Evolutionary conservation across 23 tunicate genomes (phyloP).

Genomic region (Trididemnum clinides): DNA sequence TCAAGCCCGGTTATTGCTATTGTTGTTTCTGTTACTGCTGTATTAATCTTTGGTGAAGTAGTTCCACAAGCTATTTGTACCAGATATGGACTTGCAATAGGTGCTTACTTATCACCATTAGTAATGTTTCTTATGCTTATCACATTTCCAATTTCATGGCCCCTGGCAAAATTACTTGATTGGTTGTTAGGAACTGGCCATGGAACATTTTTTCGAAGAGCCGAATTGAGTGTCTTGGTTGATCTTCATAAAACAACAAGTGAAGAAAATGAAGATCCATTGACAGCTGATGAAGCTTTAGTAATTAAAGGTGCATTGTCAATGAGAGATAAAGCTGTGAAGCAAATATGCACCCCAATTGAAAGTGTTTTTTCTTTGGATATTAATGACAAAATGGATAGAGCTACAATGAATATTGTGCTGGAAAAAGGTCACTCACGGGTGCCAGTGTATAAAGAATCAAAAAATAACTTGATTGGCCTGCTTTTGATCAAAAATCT

Average conservation of each 20-base stretch:
- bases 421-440: constrained; percentile 78
- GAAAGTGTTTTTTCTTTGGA: constrained; percentile 68
- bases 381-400: constrained; percentile 56
- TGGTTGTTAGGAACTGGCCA: constrained; percentile 82
- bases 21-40: constrained; percentile 92
- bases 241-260: constrained; percentile 59
- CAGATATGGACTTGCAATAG: constrained; percentile 94
- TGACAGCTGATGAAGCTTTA: constrained; percentile 82
- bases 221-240: constrained; percentile 81
- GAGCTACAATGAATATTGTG: constrained; percentile 66
- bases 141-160: constrained; percentile 88
- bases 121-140: constrained; percentile 74
- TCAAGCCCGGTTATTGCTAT: constrained; percentile 93
- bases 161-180: constrained; percentile 85
- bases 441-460: constrained; percentile 72
- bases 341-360: constrained; percentile 66
- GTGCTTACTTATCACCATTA: constrained; percentile 76
- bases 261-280: constrained; percentile 88
- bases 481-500: constrained; percentile 72
- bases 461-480: constrained; percentile 56
- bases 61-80: constrained; percentile 94
- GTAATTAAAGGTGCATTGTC: constrained; percentile 88
- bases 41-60: constrained; percentile 94
- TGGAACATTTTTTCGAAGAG: constrained; percentile 87
- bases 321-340: constrained; percentile 81